Conservation (phyloP, 2,888 invertebrate genomes). For the Phorcus lineatus region DNA sequence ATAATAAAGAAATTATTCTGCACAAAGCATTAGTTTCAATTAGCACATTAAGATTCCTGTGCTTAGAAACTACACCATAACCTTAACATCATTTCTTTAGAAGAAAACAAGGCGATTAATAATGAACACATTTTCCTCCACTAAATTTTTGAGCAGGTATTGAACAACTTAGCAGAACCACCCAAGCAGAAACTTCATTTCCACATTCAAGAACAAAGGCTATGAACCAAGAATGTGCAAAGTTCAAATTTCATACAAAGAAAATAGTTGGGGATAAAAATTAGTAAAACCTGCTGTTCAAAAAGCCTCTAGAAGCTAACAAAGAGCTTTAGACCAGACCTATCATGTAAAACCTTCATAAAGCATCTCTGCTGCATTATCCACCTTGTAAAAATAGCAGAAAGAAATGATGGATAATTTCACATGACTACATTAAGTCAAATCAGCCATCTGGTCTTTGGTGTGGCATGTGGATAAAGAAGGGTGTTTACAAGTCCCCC, state of each 20-base stretch:
- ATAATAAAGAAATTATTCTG: too few relatives aligned
- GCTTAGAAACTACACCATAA: background rate
- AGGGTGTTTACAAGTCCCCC: slow-evolving; percentile 9
- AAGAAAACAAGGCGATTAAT: background rate
- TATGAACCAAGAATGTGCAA: background rate
- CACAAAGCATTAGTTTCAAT: too few relatives aligned
- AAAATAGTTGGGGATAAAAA: background rate
- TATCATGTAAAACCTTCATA: slow-evolving; percentile 8
- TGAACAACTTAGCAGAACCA: too few relatives aligned
- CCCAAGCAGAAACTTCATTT: too few relatives aligned
- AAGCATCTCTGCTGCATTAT: background rate
- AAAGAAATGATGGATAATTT: slow-evolving; percentile 22
- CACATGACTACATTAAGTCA: slow-evolving; percentile 20
- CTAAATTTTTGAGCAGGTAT: background rate
- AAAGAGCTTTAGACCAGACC: background rate
- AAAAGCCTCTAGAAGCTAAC: background rate
- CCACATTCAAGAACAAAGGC: background rate
- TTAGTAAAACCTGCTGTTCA: too few relatives aligned
- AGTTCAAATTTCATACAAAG: background rate
- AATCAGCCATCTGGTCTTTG: slow-evolving; percentile 20
- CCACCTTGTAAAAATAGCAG: slow-evolving; percentile 15
- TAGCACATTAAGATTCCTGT: background rate
- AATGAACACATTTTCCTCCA: background rate
- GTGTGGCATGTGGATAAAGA: background rate
- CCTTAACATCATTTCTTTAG: background rate